Conservation (phyloP, 2,113 vertebrate genomes). For the Solea solea region DNA sequence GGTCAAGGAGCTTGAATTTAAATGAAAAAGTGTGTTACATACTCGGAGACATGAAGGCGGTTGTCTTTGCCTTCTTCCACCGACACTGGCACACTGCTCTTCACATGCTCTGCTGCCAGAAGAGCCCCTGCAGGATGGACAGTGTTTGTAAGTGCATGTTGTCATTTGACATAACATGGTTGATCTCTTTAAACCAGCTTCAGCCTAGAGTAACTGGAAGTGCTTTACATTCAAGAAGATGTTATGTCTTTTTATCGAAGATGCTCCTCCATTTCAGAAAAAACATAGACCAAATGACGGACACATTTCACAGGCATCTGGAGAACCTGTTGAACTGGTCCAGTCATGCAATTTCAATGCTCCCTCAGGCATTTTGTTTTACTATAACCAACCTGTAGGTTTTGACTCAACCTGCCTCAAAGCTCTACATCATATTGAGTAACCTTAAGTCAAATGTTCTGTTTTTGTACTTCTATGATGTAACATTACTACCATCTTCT, state of each 20-base stretch:
- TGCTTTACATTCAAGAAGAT: not conserved
- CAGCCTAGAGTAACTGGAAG: not conserved
- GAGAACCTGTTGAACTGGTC: slow-evolving; percentile 28
- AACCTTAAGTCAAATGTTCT: too few relatives aligned
- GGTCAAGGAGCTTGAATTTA: not conserved
- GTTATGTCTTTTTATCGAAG: not conserved
- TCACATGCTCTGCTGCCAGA: slow-evolving; percentile 90
- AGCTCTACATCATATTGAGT: not conserved
- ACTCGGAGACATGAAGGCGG: slow-evolving; percentile 91
- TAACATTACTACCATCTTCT: too few relatives aligned
- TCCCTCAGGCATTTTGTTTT: not conserved
- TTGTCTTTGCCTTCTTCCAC: slow-evolving; percentile 94
- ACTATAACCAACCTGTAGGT: not conserved
- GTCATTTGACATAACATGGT: not conserved
- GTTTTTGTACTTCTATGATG: not conserved
- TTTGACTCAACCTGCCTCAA: not conserved
- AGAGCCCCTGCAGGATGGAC: slow-evolving; percentile 84
- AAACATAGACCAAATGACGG: not conserved
- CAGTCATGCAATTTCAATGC: not conserved
- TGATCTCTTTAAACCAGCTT: not conserved
- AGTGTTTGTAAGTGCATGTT: not conserved
- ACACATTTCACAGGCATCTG: not conserved
- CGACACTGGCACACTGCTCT: slow-evolving; percentile 85
- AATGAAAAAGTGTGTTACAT: slow-evolving; percentile 65
- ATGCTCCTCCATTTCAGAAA: not conserved